phyloP scores from a whole-genome alignment of 2,888 invertebrate species.

The Euzophera pinguis region DNA sequence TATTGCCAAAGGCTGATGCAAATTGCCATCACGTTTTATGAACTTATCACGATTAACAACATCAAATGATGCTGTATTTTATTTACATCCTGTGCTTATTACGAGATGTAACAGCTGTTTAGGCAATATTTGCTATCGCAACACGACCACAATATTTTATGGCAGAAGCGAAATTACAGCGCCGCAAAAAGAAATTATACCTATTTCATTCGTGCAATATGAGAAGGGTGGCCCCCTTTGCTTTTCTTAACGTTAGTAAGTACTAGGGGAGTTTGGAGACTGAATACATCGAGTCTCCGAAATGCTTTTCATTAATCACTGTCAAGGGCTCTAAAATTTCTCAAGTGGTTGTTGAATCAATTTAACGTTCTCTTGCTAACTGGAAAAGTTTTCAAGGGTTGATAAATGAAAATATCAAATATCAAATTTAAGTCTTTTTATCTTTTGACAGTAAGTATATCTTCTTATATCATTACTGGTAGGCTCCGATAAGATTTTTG shows the following conservation, averaged over 20 bases:
- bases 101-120: slow-evolving; percentile 48
- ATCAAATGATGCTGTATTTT: slow-evolving; percentile 52
- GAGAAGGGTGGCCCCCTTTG: slow-evolving; percentile 50
- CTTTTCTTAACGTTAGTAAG: slow-evolving; percentile 50
- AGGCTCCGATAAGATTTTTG: too few relatives aligned
- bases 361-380: slow-evolving; percentile 63
- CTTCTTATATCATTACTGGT: too few relatives aligned
- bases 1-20: slow-evolving; percentile 61
- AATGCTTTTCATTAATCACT: slow-evolving; percentile 77
- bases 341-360: slow-evolving; percentile 72
- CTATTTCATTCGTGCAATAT: slow-evolving; percentile 29
- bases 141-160: slow-evolving; percentile 52
- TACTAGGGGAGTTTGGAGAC: slow-evolving; percentile 41
- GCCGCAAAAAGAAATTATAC: slow-evolving; percentile 42
- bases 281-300: slow-evolving; percentile 54
- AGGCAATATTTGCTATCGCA: slow-evolving; percentile 44
- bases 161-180: slow-evolving; percentile 53
- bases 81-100: slow-evolving; percentile 35
- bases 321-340: slow-evolving; percentile 73
- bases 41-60: slow-evolving; percentile 63
- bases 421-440: slow-evolving; percentile 53
- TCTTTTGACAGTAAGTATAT: slow-evolving; percentile 23
- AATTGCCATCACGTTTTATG: slow-evolving; percentile 45
- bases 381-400: slow-evolving; percentile 57
- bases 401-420: slow-evolving; percentile 71